Evolutionary conservation across 2,113 vertebrate species (phyloP).

Genomic region (Lutjanus erythropterus): DNA sequence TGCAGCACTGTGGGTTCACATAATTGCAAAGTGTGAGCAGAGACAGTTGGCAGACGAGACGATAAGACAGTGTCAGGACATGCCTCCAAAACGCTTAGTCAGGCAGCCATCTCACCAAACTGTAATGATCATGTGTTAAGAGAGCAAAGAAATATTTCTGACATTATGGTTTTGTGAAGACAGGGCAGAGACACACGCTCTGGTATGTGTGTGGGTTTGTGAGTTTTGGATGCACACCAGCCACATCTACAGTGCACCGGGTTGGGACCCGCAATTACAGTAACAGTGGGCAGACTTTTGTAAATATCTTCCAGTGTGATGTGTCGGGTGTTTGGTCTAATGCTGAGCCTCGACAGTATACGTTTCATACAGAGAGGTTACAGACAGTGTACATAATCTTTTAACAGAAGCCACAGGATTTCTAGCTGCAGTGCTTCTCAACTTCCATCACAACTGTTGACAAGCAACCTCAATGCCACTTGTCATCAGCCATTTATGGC

Average conservation of each 20-base stretch:
- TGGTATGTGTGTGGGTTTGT: slow-evolving; percentile 75
- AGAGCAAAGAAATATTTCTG: slow-evolving; percentile 77
- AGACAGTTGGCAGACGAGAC: slow-evolving; percentile 71
- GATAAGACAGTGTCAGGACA: slow-evolving; percentile 72
- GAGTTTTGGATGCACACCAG: slow-evolving; percentile 75
- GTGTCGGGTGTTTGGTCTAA: slow-evolving; percentile 51
- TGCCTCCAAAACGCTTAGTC: slow-evolving; percentile 77
- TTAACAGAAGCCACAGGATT: slow-evolving; percentile 60
- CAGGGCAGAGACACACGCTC: slow-evolving; percentile 56
- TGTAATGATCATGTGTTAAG: slow-evolving; percentile 79
- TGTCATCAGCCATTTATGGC: slow-evolving; percentile 45
- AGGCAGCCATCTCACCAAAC: slow-evolving; percentile 76
- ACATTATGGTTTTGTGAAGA: slow-evolving; percentile 75
- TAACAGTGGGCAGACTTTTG: slow-evolving; percentile 65
- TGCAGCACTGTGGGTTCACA: slow-evolving; percentile 60
- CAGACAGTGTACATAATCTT: slow-evolving; percentile 35
- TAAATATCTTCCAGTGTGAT: slow-evolving; percentile 63
- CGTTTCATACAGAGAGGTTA: slow-evolving; percentile 41
- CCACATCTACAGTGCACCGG: slow-evolving; percentile 56
- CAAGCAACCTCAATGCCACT: slow-evolving; percentile 25
- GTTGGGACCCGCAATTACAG: slow-evolving; percentile 71
- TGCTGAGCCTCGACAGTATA: slow-evolving; percentile 30
- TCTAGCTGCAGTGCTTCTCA: slow-evolving; percentile 26
- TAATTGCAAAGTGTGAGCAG: slow-evolving; percentile 80
- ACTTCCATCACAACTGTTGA: slow-evolving; percentile 43